These are phyloP conservation scores for Clinocottus analis DNA, from an alignment of 2,113 vertebrate genomes.

Conservation along the genomic window DNA sequence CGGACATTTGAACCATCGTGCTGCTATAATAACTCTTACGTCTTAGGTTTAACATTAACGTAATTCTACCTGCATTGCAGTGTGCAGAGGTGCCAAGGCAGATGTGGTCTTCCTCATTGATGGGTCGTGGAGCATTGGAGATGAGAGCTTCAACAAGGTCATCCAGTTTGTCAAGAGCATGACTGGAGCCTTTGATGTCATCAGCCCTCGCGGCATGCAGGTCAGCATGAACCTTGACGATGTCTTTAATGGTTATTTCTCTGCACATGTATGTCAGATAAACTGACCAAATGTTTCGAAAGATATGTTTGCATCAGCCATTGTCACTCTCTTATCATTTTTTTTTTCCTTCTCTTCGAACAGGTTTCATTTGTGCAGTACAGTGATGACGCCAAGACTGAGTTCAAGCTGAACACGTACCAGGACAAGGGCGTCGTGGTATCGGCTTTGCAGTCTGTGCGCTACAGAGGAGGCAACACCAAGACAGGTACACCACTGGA, in stretches of 20 bases:
- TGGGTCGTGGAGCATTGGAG: slow-evolving; percentile 99
- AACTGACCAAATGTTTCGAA: background rate
- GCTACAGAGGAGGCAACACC: slow-evolving; percentile 98
- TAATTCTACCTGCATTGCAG: slow-evolving; percentile 68
- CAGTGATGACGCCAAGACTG: slow-evolving; percentile 96
- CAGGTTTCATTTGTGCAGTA: slow-evolving; percentile 97
- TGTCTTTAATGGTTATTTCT: background rate
- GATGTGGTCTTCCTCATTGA: slow-evolving; percentile 98
- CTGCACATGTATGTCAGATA: background rate
- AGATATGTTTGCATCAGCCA: background rate
- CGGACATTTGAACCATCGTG: background rate
- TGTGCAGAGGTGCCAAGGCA: slow-evolving; percentile 97
- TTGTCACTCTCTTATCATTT: background rate
- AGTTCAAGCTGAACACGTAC: slow-evolving; percentile 96
- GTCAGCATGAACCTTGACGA: slow-evolving; percentile 69
- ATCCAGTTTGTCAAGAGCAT: slow-evolving; percentile 96
- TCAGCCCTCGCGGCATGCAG: slow-evolving; percentile 94
- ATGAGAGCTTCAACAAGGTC: slow-evolving; percentile 97
- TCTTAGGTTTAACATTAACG: background rate
- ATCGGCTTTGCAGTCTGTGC: slow-evolving; percentile 91
- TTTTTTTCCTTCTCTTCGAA: slow-evolving; percentile 55
- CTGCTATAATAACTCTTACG: background rate
- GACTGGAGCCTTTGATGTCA: slow-evolving; percentile 93
- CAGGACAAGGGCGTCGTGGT: slow-evolving; percentile 91
- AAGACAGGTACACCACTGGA: slow-evolving; percentile 88